These are phyloP conservation scores for Spheniscus mendiculus DNA, from an alignment of 2,113 vertebrate genomes.

Conservation along the genomic window DNA sequence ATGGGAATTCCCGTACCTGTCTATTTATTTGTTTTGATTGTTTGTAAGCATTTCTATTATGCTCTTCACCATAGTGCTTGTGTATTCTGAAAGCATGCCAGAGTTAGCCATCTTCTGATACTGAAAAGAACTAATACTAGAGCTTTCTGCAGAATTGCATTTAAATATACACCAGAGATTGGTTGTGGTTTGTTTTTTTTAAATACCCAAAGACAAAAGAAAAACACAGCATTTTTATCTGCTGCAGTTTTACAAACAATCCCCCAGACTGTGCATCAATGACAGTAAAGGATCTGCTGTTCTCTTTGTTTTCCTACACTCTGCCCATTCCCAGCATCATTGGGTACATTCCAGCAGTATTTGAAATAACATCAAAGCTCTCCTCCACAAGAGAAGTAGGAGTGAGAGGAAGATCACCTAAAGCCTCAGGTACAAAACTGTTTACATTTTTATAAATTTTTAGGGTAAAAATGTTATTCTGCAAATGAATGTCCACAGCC, in stretches of 20 bases:
- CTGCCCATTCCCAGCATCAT: neutral
- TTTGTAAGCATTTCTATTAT: neutral
- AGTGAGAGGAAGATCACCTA: neutral
- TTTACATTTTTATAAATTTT: neutral
- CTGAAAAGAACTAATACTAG: neutral
- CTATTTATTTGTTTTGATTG: neutral
- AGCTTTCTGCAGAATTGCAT: neutral
- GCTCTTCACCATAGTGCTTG: neutral
- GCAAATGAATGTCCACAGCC: neutral
- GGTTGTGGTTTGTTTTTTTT: neutral
- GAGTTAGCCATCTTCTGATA: neutral
- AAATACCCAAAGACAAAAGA: neutral
- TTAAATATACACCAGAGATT: neutral
- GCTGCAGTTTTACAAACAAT: neutral
- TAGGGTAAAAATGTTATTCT: neutral
- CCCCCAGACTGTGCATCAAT: neutral
- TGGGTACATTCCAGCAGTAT: neutral
- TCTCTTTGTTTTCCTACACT: neutral
- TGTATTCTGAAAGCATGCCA: conserved; percentile 43
- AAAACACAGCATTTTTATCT: neutral
- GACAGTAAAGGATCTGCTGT: neutral
- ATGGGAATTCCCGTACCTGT: conserved; percentile 28
- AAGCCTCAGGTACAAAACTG: neutral
- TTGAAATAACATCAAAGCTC: neutral
- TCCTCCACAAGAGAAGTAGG: neutral